These are phyloP conservation scores for Halcyon smyrnensis DNA, from an alignment of 2,797 vertebrate species.

Conservation along the genomic window DNA sequence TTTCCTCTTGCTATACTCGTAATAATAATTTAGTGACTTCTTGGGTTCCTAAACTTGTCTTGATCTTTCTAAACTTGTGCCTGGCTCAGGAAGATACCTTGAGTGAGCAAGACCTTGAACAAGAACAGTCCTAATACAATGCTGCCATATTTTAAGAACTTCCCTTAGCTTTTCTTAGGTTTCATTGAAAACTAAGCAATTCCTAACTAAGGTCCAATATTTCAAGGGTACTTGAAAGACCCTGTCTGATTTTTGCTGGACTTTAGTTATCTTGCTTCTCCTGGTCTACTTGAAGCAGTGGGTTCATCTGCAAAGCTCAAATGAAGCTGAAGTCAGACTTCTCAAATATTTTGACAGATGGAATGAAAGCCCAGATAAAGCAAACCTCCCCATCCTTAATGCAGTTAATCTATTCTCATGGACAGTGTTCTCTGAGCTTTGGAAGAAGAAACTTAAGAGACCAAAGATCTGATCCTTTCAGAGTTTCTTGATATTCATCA, in stretches of 20 bases:
- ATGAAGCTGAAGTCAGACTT: background rate
- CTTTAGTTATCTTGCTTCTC: background rate
- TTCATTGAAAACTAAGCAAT: background rate
- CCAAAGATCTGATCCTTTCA: background rate
- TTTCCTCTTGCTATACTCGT: background rate
- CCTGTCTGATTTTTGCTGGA: background rate
- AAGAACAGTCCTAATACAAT: background rate
- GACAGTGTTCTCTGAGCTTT: background rate
- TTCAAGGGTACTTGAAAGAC: background rate
- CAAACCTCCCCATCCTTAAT: background rate
- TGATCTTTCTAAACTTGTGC: background rate
- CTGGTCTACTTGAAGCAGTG: background rate
- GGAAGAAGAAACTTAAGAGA: background rate
- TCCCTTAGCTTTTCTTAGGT: background rate
- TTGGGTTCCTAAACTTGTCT: background rate
- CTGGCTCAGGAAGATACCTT: background rate
- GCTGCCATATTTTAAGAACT: background rate
- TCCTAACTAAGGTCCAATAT: background rate
- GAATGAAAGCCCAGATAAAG: background rate
- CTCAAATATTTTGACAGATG: background rate
- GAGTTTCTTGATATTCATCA: constrained; percentile 3
- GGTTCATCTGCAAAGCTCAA: background rate
- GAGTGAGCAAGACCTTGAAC: background rate
- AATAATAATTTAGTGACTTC: background rate
- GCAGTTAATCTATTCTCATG: background rate